Conservation (phyloP, 1,140 invertebrate genomes). For the Zaprionus vittiger region DNA sequence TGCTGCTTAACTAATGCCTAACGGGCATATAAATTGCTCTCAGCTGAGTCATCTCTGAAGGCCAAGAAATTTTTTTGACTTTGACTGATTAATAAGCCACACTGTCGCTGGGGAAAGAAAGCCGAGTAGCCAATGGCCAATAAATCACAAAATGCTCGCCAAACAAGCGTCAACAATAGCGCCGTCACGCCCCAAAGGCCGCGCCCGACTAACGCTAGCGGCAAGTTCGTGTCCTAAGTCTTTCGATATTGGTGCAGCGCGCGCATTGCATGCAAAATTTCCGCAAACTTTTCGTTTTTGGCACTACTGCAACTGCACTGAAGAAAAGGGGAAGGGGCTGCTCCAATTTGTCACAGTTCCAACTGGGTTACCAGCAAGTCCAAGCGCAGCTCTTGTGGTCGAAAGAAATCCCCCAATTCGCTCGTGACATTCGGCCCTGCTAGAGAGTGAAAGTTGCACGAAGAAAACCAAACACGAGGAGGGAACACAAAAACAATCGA, state of each 20-base stretch:
- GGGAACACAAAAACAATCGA: slow-evolving; percentile 40
- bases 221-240: slow-evolving; percentile 75
- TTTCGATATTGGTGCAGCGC: slow-evolving; percentile 56
- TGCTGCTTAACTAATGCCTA: slow-evolving; percentile 30
- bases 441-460: slow-evolving; percentile 82
- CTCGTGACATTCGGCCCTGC: slow-evolving; percentile 73
- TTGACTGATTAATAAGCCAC: slow-evolving; percentile 36
- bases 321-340: slow-evolving; percentile 19
- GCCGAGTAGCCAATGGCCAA: slow-evolving; percentile 16
- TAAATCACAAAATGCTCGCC: slow-evolving; percentile 24
- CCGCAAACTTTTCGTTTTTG: slow-evolving; percentile 59
- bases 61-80: slow-evolving; percentile 25
- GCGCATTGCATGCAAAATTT: slow-evolving; percentile 47
- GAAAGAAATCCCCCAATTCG: slow-evolving; percentile 41
- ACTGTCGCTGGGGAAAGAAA: slow-evolving; percentile 10
- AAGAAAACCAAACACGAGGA: slow-evolving; percentile 25
- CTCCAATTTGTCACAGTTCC: slow-evolving; percentile 66
- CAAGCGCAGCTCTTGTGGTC: slow-evolving; percentile 40
- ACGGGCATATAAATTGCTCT: slow-evolving; percentile 24
- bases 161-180: background rate
- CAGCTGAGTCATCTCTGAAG: slow-evolving; percentile 39
- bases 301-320: slow-evolving; percentile 67
- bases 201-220: slow-evolving; percentile 26
- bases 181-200: slow-evolving; percentile 40
- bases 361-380: slow-evolving; percentile 50